A percentile compares a stretch with the other conserved stretches of the same genome.
Evolutionary conservation across 2,888 invertebrate genomes (phyloP).

Genomic region (Allolobophora icterica): DNA sequence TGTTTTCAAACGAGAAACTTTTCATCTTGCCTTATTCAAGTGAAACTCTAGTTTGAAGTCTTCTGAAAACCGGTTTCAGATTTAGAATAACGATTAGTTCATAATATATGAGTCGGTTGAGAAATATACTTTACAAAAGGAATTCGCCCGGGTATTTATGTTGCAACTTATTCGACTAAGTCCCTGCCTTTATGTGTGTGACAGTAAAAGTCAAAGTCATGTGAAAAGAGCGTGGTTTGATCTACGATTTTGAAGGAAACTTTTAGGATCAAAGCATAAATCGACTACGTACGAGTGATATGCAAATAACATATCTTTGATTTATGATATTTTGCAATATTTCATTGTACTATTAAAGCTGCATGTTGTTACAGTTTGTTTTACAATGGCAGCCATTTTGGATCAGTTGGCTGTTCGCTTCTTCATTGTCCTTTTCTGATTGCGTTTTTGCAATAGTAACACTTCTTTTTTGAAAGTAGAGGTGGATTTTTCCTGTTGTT

Average conservation of each 20-base stretch:
- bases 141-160: neutral
- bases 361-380: neutral
- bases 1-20: too few relatives aligned
- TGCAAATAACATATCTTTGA: constrained; percentile 11
- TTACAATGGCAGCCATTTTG: neutral
- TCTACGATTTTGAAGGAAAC: neutral
- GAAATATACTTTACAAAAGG: neutral
- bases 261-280: neutral
- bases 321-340: constrained; percentile 14
- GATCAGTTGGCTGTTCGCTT: neutral
- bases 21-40: neutral
- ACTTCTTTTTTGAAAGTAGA: neutral
- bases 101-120: neutral
- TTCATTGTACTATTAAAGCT: constrained; percentile 6
- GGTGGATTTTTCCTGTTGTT: neutral
- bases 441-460: neutral
- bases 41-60: neutral
- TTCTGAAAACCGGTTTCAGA: neutral
- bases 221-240: neutral
- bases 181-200: neutral
- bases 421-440: neutral
- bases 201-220: neutral
- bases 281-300: neutral
- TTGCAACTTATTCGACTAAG: neutral
- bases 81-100: neutral